phyloP scores from a whole-genome alignment of 35 echinoderm and acorn worm species.

The Holothuria glaberrima region DNA sequence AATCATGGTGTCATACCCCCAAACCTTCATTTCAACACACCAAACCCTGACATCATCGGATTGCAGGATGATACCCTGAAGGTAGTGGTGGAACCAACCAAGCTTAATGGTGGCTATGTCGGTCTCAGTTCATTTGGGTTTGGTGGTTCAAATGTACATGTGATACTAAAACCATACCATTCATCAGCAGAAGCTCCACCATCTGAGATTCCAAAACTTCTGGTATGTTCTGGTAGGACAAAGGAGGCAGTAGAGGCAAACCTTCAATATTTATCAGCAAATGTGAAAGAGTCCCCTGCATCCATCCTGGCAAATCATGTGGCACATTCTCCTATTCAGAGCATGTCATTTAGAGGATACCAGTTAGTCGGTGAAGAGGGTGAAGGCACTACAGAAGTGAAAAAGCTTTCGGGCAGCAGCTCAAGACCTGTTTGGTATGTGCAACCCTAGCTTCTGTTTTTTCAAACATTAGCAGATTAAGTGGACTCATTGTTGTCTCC shows the following conservation, averaged over 20 bases:
- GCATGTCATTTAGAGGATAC: slow-evolving; percentile 73
- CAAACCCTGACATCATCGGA: slow-evolving; percentile 82
- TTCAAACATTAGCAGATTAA: too few species aligned
- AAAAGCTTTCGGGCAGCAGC: slow-evolving; percentile 7
- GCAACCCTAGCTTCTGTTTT: too few species aligned
- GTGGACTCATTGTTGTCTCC: too few species aligned
- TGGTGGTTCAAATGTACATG: slow-evolving; percentile 86
- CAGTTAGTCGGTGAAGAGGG: slow-evolving; percentile 8
- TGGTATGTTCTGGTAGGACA: slow-evolving; percentile 68
- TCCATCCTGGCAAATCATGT: slow-evolving; percentile 55
- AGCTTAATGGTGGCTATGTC: slow-evolving; percentile 69
- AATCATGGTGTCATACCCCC: slow-evolving; percentile 78
- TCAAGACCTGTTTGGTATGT: slow-evolving; percentile 73
- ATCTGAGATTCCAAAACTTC: slow-evolving; percentile 30
- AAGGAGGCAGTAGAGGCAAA: slow-evolving; percentile 60
- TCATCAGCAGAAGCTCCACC: background rate
- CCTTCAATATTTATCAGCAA: slow-evolving; percentile 41
- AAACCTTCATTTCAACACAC: slow-evolving; percentile 78
- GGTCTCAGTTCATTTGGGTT: slow-evolving; percentile 92
- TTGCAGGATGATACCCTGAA: slow-evolving; percentile 80
- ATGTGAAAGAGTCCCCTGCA: slow-evolving; percentile 25
- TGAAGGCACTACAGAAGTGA: slow-evolving; percentile 29
- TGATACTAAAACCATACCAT: slow-evolving; percentile 69
- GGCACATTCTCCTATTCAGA: slow-evolving; percentile 54
- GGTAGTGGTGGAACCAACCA: slow-evolving; percentile 74